These are phyloP conservation scores for Trichonephila clavata DNA, from an alignment of 1,140 invertebrate species.

Conservation along the genomic window DNA sequence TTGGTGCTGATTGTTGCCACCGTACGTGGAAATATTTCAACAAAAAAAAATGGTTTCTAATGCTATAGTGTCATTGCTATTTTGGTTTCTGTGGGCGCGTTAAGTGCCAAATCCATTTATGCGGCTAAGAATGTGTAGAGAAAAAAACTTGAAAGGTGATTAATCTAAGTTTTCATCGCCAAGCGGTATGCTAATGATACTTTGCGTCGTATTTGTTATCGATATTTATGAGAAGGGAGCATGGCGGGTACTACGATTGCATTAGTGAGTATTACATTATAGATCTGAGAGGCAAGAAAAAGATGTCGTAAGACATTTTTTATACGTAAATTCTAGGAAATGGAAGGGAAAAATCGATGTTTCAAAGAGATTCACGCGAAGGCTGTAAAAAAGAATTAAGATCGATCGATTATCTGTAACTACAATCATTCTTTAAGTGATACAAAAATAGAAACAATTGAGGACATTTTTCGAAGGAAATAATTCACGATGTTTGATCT, in stretches of 20 bases:
- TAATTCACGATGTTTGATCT: neutral
- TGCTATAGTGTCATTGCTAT: neutral
- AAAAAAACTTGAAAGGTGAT: neutral
- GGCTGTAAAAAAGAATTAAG: conserved; percentile 1
- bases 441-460: neutral
- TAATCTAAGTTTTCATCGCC: conserved; percentile 53
- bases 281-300: neutral
- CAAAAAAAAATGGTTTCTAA: neutral
- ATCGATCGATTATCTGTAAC: neutral
- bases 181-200: conserved; percentile 53
- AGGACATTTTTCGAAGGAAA: neutral
- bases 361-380: neutral
- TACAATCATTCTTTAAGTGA: neutral
- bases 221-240: neutral
- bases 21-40: neutral
- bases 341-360: neutral
- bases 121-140: neutral
- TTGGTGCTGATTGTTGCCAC: neutral
- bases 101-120: neutral
- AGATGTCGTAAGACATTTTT: neutral
- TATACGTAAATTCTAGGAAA: neutral
- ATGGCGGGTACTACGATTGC: neutral
- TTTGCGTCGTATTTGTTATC: conserved; percentile 44
- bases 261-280: neutral
- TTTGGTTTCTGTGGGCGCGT: neutral